phyloP scores from a whole-genome alignment of 2,888 invertebrate genomes.

The Amphipoea lucens region DNA sequence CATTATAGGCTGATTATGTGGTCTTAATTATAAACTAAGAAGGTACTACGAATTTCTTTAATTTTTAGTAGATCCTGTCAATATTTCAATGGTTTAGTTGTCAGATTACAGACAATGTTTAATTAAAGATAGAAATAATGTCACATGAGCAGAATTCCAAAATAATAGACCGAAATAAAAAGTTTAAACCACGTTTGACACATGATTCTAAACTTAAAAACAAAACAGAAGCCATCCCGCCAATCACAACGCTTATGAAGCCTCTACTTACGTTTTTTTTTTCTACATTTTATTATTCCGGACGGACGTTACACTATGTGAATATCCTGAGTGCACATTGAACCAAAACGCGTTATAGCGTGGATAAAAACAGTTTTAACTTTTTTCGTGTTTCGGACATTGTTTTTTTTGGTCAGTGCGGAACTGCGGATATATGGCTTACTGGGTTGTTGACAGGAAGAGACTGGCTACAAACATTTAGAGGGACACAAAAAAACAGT shows the following conservation, averaged over 20 bases:
- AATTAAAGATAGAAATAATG: not conserved
- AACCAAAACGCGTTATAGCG: constrained; percentile 59
- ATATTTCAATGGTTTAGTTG: not conserved
- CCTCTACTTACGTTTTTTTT: constrained; percentile 41
- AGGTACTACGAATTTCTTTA: not conserved
- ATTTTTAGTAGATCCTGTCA: not conserved
- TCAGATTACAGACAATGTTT: not conserved
- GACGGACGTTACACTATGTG: constrained; percentile 72
- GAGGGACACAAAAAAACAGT: too few relatives aligned
- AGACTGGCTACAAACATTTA: not conserved
- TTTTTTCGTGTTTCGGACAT: constrained; percentile 45
- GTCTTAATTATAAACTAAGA: not conserved
- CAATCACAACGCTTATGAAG: constrained; percentile 45
- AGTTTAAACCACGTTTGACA: not conserved
- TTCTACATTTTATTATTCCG: constrained; percentile 73
- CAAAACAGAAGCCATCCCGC: constrained; percentile 32
- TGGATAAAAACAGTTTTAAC: constrained; percentile 58
- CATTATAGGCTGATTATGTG: too few relatives aligned
- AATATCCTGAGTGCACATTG: constrained; percentile 74
- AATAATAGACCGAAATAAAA: not conserved
- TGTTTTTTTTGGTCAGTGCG: constrained; percentile 27
- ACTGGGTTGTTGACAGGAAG: constrained; percentile 20
- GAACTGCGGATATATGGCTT: constrained; percentile 44
- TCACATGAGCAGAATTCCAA: not conserved
- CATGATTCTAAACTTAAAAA: constrained; percentile 31